phyloP scores from a whole-genome alignment of 1,140 invertebrate species.

The Spodoptera frugiperda region DNA sequence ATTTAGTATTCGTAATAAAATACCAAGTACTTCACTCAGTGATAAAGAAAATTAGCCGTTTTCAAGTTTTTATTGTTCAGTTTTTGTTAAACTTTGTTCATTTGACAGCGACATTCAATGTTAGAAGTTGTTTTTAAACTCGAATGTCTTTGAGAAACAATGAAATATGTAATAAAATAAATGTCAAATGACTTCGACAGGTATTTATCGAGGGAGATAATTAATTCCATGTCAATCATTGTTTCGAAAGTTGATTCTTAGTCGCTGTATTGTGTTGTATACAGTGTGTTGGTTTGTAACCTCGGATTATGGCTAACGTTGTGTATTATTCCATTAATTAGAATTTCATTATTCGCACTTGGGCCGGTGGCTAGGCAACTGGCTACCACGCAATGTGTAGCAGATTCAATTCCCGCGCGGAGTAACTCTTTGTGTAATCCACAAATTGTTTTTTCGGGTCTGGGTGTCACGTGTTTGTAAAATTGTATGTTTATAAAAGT shows the following conservation, averaged over 20 bases:
- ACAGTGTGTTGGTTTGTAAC: too few species aligned
- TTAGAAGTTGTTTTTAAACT: slow-evolving; percentile 6
- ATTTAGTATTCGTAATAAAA: slow-evolving; percentile 46
- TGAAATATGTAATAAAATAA: neutral
- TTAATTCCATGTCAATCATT: slow-evolving; percentile 22
- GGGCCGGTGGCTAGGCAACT: too few species aligned
- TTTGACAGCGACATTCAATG: neutral
- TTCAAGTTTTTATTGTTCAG: slow-evolving; percentile 22
- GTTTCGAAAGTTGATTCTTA: neutral
- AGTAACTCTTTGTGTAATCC: too few species aligned
- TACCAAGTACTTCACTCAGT: slow-evolving; percentile 21
- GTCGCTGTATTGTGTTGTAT: too few species aligned
- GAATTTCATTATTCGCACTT: too few species aligned
- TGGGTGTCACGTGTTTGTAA: too few species aligned
- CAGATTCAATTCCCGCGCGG: too few species aligned
- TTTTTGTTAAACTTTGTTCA: slow-evolving; percentile 28
- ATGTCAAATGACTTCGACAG: neutral
- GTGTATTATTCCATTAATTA: too few species aligned
- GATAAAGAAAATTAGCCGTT: slow-evolving; percentile 45
- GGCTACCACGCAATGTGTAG: too few species aligned
- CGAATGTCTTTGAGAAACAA: neutral
- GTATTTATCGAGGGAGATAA: neutral
- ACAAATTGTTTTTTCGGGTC: too few species aligned
- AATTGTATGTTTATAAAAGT: too few species aligned
- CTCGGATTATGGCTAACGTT: too few species aligned